Percentiles rank a stretch among this genome's conserved stretches.
Conservation (phyloP, 1,140 invertebrate species). For the Pemphigus obesinymphae region DNA sequence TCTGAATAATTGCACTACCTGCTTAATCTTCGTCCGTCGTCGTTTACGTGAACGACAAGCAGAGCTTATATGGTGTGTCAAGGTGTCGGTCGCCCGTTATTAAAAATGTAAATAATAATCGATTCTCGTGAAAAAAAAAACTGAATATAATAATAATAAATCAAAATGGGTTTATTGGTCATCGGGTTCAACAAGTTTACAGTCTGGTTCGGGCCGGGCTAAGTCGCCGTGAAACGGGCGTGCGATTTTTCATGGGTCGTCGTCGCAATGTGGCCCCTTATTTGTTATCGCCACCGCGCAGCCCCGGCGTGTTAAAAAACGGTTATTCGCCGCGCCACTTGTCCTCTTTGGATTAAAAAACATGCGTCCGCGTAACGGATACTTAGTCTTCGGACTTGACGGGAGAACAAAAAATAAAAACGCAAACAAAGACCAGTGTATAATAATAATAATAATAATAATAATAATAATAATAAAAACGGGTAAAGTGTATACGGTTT, state of each 20-base stretch:
- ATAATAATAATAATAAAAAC: background rate
- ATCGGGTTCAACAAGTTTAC: background rate
- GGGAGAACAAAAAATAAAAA: background rate
- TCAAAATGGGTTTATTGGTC: slow-evolving; percentile 5
- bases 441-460: background rate
- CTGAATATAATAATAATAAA: background rate
- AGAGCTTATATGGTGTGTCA: too few relatives aligned
- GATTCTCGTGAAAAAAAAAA: background rate
- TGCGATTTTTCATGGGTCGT: background rate
- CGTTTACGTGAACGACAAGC: background rate
- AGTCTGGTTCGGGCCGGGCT: background rate
- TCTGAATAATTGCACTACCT: too few relatives aligned
- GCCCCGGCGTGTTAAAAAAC: background rate
- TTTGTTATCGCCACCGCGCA: background rate
- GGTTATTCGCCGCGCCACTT: background rate
- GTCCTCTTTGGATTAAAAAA: background rate
- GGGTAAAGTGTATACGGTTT: background rate
- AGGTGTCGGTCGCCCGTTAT: background rate
- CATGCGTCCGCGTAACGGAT: background rate
- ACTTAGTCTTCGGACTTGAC: background rate
- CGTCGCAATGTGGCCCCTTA: background rate
- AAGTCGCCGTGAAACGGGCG: background rate
- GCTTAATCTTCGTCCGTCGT: background rate
- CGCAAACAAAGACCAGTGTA: background rate
- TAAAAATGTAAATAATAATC: background rate